Evolutionary conservation across 1,140 invertebrate species (phyloP), one percentile per base, ranked within the genome.

Genomic region (Limonius californicus): DNA sequence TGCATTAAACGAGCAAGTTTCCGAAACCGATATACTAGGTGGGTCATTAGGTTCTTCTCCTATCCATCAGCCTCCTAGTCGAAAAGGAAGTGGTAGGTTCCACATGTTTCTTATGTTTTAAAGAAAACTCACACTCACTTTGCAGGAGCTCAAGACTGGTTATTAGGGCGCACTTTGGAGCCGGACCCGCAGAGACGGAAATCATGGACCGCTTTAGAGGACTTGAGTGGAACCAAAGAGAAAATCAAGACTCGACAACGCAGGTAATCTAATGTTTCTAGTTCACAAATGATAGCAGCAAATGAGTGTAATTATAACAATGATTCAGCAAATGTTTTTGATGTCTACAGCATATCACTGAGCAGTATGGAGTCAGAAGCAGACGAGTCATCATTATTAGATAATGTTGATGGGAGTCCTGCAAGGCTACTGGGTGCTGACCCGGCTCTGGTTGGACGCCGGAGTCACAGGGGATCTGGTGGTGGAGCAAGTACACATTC

Each of bases 121-220:
- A n/a, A n/a, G n/a, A n/a, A 35, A 8, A 35, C n/a, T 35, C 32
- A n/a, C n/a, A n/a, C n/a, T n/a, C n/a, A n/a, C n/a, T n/a, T n/a
- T n/a, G n/a, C 76, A 62, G 82, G 81, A 74, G 77, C 81, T 47
- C 76, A 82, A 27, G 79, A 81, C 30, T 82, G 82, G 71, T 60
- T 76, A 60, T 71, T 70, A 55, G 53, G 53, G 2, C 20, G 53
- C 2, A 32, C 20, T 27, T 55, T 55, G n/a, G 68, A 77, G 75
- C 67, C 74, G 68, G 76, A 83, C 73, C 68, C 83, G 78, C 67
- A 84, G 79, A 78, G 90, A 15, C 79, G 90, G 66, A 85, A 89
- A 71, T 92, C 90, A 57, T 92, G 90, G 90, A 90, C 90, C 7
- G 89, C 89, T 15, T 79, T 91, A 32, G 90, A 92, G 69, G 85